Evolutionary conservation across 2,888 invertebrate genomes (phyloP), one percentile per base, ranked within the genome.

Genomic region (Prosopocoilus inquinatus): DNA sequence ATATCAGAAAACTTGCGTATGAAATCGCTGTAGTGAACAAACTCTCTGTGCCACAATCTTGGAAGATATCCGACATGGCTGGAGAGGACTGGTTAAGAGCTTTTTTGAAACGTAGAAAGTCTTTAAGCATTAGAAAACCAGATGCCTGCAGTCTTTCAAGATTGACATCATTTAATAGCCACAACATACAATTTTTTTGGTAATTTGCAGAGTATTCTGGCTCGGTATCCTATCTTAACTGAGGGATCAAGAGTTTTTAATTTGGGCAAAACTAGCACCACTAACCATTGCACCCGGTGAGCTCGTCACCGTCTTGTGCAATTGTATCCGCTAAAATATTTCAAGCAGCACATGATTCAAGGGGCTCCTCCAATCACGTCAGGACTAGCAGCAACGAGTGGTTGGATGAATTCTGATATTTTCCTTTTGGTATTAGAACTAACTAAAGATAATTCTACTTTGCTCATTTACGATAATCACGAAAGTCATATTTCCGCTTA

Each of bases 291-390:
- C n/a, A n/a, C n/a, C n/a, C n/a, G n/a, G n/a, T n/a, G n/a, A n/a
- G n/a, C n/a, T n/a, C n/a, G n/a, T n/a, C n/a, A n/a, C n/a, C n/a
- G n/a, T n/a, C n/a, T n/a, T 66, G 66, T 51, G 63, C 63, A 41
- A 70, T 70, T 13, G 55, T 75, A 9, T 61, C 59, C 47, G 74
- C 75, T n/a, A n/a, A n/a, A n/a, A n/a, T n/a, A n/a, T n/a, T n/a
- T n/a, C n/a, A n/a, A n/a, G n/a, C n/a, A n/a, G n/a, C n/a, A n/a
- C n/a, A n/a, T n/a, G n/a, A n/a, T n/a, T n/a, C n/a, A n/a, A n/a
- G n/a, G n/a, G n/a, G n/a, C n/a, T n/a, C n/a, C n/a, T n/a, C n/a
- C n/a, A n/a, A n/a, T n/a, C n/a, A n/a, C n/a, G n/a, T n/a, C n/a
- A n/a, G n/a, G n/a, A n/a, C n/a, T n/a, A n/a, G n/a, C n/a, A n/a